These are phyloP conservation scores for Spilogale gracilis DNA, from an alignment of 2,113 vertebrate genomes.

Conservation along the genomic window DNA sequence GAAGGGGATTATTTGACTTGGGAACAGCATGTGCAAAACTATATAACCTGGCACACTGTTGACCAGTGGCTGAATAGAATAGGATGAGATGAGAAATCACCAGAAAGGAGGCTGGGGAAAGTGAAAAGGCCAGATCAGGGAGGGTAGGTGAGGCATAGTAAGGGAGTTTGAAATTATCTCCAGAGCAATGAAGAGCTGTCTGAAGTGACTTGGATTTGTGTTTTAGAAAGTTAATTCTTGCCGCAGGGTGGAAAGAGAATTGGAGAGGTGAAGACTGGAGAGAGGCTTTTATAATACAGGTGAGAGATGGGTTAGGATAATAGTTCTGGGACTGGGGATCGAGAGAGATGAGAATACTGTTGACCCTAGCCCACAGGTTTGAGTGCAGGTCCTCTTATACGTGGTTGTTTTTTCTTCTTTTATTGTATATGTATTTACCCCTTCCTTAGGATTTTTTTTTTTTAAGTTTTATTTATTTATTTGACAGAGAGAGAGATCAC, in stretches of 20 bases:
- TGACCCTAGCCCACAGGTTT: not conserved
- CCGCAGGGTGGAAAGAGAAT: not conserved
- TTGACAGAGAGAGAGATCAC: too few species aligned
- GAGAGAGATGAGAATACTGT: not conserved
- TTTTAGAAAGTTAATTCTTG: constrained; percentile 40
- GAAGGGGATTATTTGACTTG: not conserved
- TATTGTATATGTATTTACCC: not conserved
- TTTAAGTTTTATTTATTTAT: too few species aligned
- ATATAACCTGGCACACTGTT: not conserved
- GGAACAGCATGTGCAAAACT: not conserved
- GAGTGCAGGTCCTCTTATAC: not conserved
- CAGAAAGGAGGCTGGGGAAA: not conserved
- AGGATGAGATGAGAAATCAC: not conserved
- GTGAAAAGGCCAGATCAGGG: not conserved
- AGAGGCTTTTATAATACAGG: not conserved
- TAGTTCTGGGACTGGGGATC: not conserved
- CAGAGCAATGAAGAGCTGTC: not conserved
- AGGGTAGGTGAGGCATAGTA: not conserved
- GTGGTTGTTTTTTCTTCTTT: not conserved
- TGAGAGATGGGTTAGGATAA: not conserved
- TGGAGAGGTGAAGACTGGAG: not conserved
- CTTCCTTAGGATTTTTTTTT: not conserved
- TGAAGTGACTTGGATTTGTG: not conserved
- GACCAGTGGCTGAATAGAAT: not conserved
- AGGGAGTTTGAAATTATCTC: not conserved